Base-by-base conservation (phyloP, 2,797 vertebrate species). In the Emys orbicularis region DNA sequence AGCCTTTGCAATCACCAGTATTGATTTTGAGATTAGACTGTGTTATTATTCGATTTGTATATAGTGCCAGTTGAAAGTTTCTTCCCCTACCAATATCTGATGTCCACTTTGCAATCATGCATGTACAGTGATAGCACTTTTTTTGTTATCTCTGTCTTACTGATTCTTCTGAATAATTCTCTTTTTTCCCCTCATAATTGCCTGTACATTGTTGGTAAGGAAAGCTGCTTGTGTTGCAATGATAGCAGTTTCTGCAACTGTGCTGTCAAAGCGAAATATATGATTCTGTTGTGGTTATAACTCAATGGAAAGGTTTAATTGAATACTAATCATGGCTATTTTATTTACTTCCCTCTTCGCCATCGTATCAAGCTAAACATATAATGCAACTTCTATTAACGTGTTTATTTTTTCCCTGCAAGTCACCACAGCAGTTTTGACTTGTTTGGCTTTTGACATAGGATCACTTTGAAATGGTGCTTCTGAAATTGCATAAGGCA, bases 381-480 rank as follows among this genome's bases (percentile, higher is more conserved):
- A 7, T 31, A 10, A 12, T 0, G 8, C 41, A 0, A 0, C 49
- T 91, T 91, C 83, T 59, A 41, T 5, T 47, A 52, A 5, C 1
- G 54, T 57, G 81, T 93, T n/a, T 34, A 6, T 93, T 79, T 88
- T 57, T 74, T 91, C 84, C 41, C 50, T 77, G 47, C 18, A 80
- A 94, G n/a, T 82, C 90, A 72, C 68, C 93, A 79, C 50, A 84
- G 88, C 94, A 93, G 94, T 87, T 87, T 95, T 72, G 27, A 0
- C 92, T 90, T 82, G 77, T 87, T 79, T 90, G 92, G 80, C 4
- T 53, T 87, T 90, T 93, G 95, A 81, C 87, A 82, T 3, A 74
- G 53, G 91, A 57, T 89, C 90, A 74, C 90, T 95, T 94, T 94
- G 90, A 90, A 90, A 94, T 83, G 87, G n/a, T 81, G 79, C 91